Percentiles rank a stretch among this genome's conserved stretches.
phyloP scores from a whole-genome alignment of 2,888 invertebrate species.

The Aromia moschata region DNA sequence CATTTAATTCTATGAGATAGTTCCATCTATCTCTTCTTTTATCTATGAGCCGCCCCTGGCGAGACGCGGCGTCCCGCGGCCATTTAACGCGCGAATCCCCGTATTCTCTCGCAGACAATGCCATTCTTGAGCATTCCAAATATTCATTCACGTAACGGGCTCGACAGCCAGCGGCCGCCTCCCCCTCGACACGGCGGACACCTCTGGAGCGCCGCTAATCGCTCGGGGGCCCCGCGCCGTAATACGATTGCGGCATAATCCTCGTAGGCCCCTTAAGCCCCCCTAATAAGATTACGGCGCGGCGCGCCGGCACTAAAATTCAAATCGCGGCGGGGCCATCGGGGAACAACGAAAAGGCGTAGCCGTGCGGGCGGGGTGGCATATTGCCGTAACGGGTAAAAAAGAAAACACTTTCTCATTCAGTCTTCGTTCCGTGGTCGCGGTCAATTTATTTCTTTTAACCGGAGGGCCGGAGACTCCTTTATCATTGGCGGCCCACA shows the following conservation, averaged over 20 bases:
- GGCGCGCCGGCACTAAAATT: slow-evolving; percentile 8
- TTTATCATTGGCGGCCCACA: no score
- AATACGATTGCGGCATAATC: slow-evolving; percentile 30
- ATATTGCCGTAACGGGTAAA: slow-evolving; percentile 17
- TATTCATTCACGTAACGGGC: slow-evolving; percentile 37
- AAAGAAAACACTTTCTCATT: slow-evolving; percentile 26
- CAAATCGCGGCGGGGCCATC: slow-evolving; percentile 18
- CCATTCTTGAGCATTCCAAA: slow-evolving; percentile 17
- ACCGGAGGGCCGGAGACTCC: slow-evolving; percentile 10
- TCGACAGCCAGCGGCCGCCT: no score
- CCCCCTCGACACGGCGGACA: slow-evolving; percentile 35
- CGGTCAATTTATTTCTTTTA: slow-evolving; percentile 21
- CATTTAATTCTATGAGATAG: no score
- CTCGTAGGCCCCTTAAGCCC: slow-evolving; percentile 12
- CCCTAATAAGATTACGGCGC: slow-evolving; percentile 4
- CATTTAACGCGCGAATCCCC: no score
- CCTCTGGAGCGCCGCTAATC: slow-evolving; percentile 37
- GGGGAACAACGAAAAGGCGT: slow-evolving; percentile 28
- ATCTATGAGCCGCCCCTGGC: no score
- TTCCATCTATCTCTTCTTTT: no score
- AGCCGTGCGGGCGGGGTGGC: slow-evolving; percentile 7
- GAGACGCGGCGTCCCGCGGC: no score
- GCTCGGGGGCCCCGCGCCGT: slow-evolving; percentile 22
- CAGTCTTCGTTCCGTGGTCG: slow-evolving; percentile 16
- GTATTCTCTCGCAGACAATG: not conserved